phyloP scores from a whole-genome alignment of 2,888 invertebrate species.

The Phorcus lineatus region DNA sequence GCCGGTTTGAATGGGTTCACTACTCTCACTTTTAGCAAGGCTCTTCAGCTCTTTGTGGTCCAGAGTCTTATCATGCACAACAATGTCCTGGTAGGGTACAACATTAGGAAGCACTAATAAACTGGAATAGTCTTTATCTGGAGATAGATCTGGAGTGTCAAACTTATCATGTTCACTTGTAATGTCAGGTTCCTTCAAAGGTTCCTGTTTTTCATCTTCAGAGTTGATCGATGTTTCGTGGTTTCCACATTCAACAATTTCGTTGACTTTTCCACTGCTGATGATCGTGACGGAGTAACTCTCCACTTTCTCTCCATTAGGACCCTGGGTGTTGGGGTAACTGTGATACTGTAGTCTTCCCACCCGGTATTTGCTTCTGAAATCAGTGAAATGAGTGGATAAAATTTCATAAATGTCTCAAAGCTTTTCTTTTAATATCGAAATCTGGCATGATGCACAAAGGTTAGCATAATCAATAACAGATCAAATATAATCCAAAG shows the following conservation, averaged over 20 bases:
- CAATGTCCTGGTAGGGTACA: neutral
- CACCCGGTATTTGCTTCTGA: neutral
- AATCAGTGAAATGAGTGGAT: neutral
- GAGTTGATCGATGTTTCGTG: neutral
- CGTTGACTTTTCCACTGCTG: neutral
- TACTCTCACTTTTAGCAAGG: neutral
- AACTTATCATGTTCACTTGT: neutral
- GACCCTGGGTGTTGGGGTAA: neutral
- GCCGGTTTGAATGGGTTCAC: neutral
- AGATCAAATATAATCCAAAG: too few relatives aligned
- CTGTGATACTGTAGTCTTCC: neutral
- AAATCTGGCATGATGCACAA: too few relatives aligned
- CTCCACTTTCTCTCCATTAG: neutral
- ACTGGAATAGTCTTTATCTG: neutral
- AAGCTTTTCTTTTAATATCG: too few relatives aligned
- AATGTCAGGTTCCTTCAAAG: neutral
- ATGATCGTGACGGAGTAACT: neutral
- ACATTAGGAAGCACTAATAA: neutral
- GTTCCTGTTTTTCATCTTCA: neutral
- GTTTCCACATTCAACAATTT: neutral
- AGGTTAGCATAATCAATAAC: too few relatives aligned
- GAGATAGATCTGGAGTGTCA: neutral
- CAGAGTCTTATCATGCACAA: neutral
- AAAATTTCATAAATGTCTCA: too few relatives aligned
- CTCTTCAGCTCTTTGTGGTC: neutral